These are phyloP conservation scores for Idris sp. DNA, from an alignment of 1,140 invertebrate genomes.

Conservation along the genomic window DNA sequence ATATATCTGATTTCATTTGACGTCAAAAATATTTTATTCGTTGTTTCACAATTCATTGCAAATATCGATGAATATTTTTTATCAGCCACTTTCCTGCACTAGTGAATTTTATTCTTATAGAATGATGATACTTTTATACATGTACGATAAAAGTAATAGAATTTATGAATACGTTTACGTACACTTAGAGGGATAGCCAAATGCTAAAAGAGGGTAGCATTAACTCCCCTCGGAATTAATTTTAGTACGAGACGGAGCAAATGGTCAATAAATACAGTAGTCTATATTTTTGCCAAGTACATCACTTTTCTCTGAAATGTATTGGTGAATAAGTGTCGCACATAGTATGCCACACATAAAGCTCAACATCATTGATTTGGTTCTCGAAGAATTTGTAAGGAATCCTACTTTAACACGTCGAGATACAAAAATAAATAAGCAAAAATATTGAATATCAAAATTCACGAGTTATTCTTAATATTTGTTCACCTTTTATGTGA, in stretches of 20 bases:
- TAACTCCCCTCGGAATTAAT: constrained; percentile 57
- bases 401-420: constrained; percentile 28
- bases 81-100: too few species aligned
- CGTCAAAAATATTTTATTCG: too few species aligned
- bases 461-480: not conserved
- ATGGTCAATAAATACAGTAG: constrained; percentile 59
- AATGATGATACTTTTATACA: constrained; percentile 16
- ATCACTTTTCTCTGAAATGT: constrained; percentile 33
- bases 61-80: too few species aligned
- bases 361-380: constrained; percentile 35
- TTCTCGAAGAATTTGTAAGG: constrained; percentile 35
- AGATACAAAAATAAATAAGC: constrained; percentile 9
- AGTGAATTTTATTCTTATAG: not conserved
- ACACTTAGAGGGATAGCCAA: constrained; percentile 30
- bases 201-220: constrained; percentile 30
- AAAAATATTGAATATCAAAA: constrained; percentile 21
- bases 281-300: constrained; percentile 37
- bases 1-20: too few species aligned
- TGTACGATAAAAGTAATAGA: constrained; percentile 37
- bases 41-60: too few species aligned
- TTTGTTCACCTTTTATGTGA: constrained; percentile 7
- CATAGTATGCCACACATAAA: constrained; percentile 36
- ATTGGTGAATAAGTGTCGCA: constrained; percentile 30
- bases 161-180: constrained; percentile 39
- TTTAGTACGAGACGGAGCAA: constrained; percentile 53